Conservation (phyloP, 2,797 vertebrate genomes). For the Channallabes apus region DNA sequence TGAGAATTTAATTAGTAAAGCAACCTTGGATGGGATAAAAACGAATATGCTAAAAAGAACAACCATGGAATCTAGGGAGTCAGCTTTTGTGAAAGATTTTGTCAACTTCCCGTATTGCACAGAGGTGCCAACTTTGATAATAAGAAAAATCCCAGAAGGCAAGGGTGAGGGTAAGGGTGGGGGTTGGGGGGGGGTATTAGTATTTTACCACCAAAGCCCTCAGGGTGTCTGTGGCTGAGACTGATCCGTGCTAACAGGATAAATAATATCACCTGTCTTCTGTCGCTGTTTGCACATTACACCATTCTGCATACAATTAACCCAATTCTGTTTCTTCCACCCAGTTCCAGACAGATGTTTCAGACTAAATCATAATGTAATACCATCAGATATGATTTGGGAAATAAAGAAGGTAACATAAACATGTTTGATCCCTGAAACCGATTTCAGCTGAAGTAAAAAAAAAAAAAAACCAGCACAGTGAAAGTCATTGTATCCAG, state of each 20-base stretch:
- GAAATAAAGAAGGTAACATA: not conserved
- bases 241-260: not conserved
- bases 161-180: too few relatives aligned
- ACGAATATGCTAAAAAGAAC: not conserved
- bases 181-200: too few relatives aligned
- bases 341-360: not conserved
- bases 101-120: slow-evolving; percentile 2
- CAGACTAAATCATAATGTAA: not conserved
- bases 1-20: slow-evolving; percentile 12
- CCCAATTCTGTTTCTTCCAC: not conserved
- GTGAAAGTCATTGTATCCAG: not conserved
- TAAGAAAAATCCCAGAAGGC: slow-evolving; percentile 4
- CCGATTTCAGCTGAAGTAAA: not conserved
- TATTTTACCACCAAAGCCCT: not conserved
- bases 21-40: slow-evolving; percentile 1
- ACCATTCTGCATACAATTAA: not conserved
- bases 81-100: not conserved
- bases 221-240: not conserved
- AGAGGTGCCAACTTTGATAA: not conserved
- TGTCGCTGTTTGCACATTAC: not conserved
- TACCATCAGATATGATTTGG: not conserved
- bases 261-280: not conserved
- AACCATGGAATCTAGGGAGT: not conserved
- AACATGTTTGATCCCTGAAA: not conserved
- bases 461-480: not conserved